Evolutionary conservation across 2,113 vertebrate genomes (phyloP), one percentile per base, ranked within the genome.

Genomic region (Thryonomys swinderianus): DNA sequence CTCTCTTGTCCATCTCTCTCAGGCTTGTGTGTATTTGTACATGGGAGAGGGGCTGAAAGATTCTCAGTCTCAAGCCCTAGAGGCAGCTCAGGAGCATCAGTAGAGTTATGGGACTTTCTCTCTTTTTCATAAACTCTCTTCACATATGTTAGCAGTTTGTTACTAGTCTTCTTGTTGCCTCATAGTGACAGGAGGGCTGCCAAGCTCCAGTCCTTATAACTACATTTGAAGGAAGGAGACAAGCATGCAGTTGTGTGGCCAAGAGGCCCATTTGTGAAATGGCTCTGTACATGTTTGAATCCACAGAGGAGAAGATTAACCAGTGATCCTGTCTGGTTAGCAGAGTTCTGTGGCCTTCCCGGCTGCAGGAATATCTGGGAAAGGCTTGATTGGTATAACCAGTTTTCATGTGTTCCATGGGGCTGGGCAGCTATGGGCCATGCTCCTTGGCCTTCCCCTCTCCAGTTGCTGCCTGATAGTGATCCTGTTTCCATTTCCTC

Each of bases 391-490:
- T 62, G 79, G 71, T 10, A 0, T 79, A 13, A 7, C 21, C 16
- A 32, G 14, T 48, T 81, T 18, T 53, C 11, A n/a, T 55, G 76
- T 95, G 18, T 90, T 71, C 14, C 71, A 42, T 27, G 25, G 76
- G 66, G 16, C 82, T 71, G 71, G 45, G 34, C 40, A 18, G 3
- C 42, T 14, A 37, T 6, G n/a, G 51, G 30, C 73, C 45, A n/a
- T n/a, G 53, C 40, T 32, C 48, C 23, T 10, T 48, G 34, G 13
- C 53, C 16, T 5, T 53, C 40, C 14, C 20, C 18, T 51, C 12
- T 10, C 25, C 51, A 0, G 25, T 17, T 1, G 6, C 57, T 23
- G 0, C 7, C 78, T 18, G 34, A 9, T 37, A 71, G 27, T 11
- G 12, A 5, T 34, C 5, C 7, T 10, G 30, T 37, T 37, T 95